Base-by-base conservation (phyloP, 2,797 vertebrate genomes). In the Macropus fuliginosus region DNA sequence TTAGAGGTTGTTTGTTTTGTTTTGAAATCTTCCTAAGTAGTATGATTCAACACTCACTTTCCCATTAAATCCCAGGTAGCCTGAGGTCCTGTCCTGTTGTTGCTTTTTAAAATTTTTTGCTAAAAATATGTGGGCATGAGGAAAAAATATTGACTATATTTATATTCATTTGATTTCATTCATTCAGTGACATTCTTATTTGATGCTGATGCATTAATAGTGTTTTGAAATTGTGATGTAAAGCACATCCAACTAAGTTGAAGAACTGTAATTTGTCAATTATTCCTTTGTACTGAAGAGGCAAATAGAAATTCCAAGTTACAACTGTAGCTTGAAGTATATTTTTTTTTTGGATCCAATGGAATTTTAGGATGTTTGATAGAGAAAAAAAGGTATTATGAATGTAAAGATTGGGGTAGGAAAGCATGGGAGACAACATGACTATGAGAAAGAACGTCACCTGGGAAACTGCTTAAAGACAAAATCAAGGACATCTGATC, bases 121-220 rank as follows among this genome's bases (percentile, higher is more conserved):
- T 97, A 81, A 95, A 95, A 96, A 66, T 90, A 66, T 81, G 52
- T 97, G 91, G 91, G 74, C 34, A 46, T 12, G 14, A 0, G 8
- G 40, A 94, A 94, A 29, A 81, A 90, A 14, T 50, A 87, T 11
- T 93, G 29, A 89, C 31, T 55, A 94, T 92, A 90, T 46, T 57
- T 5, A 50, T 66, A 91, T 91, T 5, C 59, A 55, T 74, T 92
- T 54, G 21, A 74, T 74, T 40, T 74, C 18, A 90, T 91, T 9
- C 91, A 54, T 74, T 92, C n/a, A 11, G 57, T 93, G 62, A 92
- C 27, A 59, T 29, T 52, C n/a, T 54, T 21, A 54, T 52, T 74
- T 46, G 21, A 54, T 66, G 91, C 54, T 92, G 91, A 56, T 66
- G 59, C 54, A 28, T 62, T 93, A 24, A 11, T 92, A 92, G 66